Conservation (phyloP, 2,888 invertebrate genomes). For the Cacoxenus indagator region DNA sequence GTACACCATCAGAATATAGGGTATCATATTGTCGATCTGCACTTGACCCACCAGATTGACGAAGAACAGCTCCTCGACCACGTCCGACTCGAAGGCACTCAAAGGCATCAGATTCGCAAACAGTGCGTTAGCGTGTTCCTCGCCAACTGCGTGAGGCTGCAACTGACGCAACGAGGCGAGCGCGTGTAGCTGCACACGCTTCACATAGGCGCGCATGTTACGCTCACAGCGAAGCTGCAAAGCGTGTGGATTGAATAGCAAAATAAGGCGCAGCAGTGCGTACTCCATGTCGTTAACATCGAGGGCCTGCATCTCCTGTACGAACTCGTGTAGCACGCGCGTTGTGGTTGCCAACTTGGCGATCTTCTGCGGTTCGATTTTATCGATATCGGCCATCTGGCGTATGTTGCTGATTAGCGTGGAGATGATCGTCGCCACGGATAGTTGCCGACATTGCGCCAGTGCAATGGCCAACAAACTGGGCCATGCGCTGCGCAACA, state of each 20-base stretch:
- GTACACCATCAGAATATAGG: conserved; percentile 82
- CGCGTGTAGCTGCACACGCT: conserved; percentile 64
- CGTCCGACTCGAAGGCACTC: conserved; percentile 79
- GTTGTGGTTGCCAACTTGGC: conserved; percentile 85
- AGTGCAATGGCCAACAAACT: conserved; percentile 92
- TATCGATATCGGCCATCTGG: conserved; percentile 73
- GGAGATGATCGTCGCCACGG: conserved; percentile 84
- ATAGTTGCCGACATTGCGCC: conserved; percentile 82
- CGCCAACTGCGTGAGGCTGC: conserved; percentile 43
- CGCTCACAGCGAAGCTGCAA: conserved; percentile 60
- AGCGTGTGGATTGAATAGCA: conserved; percentile 84
- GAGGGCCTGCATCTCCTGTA: conserved; percentile 80
- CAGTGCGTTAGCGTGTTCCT: conserved; percentile 73
- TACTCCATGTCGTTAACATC: conserved; percentile 87
- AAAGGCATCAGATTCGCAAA: conserved; percentile 78
- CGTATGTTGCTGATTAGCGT: conserved; percentile 77
- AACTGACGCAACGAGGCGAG: conserved; percentile 56
- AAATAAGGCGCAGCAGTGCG: conserved; percentile 87
- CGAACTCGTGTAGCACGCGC: conserved; percentile 85
- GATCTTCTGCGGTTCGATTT: conserved; percentile 82
- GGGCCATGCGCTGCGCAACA: conserved; percentile 92
- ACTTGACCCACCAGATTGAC: conserved; percentile 92
- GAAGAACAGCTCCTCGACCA: conserved; percentile 93
- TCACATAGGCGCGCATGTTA: conserved; percentile 54
- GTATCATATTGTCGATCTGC: conserved; percentile 95